Evolutionary conservation across 2,888 invertebrate species (phyloP), one percentile per base, ranked within the genome.

Genomic region (Idaea biselata): DNA sequence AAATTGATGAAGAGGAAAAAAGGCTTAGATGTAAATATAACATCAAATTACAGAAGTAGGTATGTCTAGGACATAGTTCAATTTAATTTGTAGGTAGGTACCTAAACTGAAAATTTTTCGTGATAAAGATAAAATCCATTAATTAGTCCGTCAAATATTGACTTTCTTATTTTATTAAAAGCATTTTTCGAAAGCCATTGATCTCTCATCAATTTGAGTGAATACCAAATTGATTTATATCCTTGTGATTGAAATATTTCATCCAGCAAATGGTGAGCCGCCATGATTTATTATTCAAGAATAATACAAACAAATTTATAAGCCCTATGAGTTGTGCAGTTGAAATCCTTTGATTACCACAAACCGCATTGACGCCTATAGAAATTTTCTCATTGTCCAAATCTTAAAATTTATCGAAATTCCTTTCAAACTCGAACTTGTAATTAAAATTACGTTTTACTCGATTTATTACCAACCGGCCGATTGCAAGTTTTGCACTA

Each of bases 141-240:
- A 18, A 55, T 33, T 33, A 44, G 44, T 44, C 14, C 32, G 58
- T 58, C 32, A 61, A 60, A 63, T 62, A 66, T 61, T 33, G 55
- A 61, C 60, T 63, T 61, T 62, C 56, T 14, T 61, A 56, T 61
- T 55, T 17, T 53, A 55, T 18, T 55, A 60, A 58, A 54, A 53
- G 60, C 59, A 59, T 44, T 44, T 58, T 33, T 53, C 54, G 62
- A 60, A 61, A 61, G 60, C 64, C 31, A 67, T 67, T 61, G 64
- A 63, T 67, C 64, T 64, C 59, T 64, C 67, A 60, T 61, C 67
- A 60, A 64, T 61, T 54, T 59, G 63, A 44, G 57, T 66, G 62
- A 59, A 68, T 63, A 68, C 60, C 60, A 58, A 57, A 62, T 62
- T 63, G 63, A 68, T 66, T 66, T 63, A 68, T 68, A 59, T 62